phyloP scores from a whole-genome alignment of 2,888 invertebrate species.

The Lochmaea capreae region DNA sequence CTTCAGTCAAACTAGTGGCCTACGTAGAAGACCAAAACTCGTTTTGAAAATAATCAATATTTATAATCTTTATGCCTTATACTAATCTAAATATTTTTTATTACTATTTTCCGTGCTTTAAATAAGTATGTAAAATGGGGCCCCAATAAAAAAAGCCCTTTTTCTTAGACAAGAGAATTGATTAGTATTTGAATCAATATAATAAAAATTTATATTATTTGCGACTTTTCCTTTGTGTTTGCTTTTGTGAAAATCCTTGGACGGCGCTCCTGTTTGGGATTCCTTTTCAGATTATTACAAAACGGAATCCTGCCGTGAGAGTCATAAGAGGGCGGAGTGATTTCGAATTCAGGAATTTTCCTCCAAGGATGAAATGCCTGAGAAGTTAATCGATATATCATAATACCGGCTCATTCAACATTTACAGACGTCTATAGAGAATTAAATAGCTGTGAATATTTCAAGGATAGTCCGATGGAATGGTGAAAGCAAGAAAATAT shows the following conservation, averaged over 20 bases:
- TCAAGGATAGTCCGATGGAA: not conserved
- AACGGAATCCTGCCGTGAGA: constrained; percentile 31
- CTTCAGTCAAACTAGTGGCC: no score
- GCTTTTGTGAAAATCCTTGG: not conserved
- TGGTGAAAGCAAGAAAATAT: no score
- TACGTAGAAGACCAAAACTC: no score
- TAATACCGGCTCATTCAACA: constrained; percentile 10
- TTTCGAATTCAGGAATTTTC: constrained; percentile 34
- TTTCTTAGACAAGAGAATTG: no score
- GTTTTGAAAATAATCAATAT: no score
- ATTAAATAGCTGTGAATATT: not conserved
- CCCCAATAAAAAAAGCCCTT: no score
- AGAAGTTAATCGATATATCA: constrained; percentile 15
- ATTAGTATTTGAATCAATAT: no score
- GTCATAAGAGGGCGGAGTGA: constrained; percentile 8
- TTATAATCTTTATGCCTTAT: no score
- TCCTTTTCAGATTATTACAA: constrained; percentile 47
- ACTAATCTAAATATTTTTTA: no score
- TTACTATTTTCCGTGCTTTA: no score
- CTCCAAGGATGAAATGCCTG: constrained; percentile 11
- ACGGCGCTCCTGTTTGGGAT: constrained; percentile 23
- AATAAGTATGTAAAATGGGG: no score
- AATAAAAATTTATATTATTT: no score
- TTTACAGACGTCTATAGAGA: not conserved
- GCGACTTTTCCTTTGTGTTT: not conserved